Base-by-base conservation (phyloP, 2,797 vertebrate genomes). In the Enteromius thamalakanensis region DNA sequence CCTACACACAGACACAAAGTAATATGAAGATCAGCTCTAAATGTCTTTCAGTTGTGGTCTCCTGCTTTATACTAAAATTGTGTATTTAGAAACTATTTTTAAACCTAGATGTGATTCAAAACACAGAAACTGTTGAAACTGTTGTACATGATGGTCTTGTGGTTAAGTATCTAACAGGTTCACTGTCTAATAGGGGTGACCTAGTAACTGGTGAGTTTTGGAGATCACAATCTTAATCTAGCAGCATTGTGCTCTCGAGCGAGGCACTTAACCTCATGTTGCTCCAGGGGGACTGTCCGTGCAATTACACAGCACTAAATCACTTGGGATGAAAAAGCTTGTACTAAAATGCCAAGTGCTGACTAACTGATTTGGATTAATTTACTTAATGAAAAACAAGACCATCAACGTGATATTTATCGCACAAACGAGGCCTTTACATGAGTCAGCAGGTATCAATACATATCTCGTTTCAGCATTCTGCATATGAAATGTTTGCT, bases 321-420 rank as follows among this genome's bases (percentile, higher is more conserved):
- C 65, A 49, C 49, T 78, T 60, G 45, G 81, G 6, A 60, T 45
- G 32, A 69, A 84, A 86, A 80, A 70, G 77, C 19, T 9, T 80
- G 77, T 53, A 77, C 64, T 82, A 79, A 79, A 86, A 67, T 60
- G 69, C 64, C 62, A 83, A 80, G 64, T 79, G 76, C 85, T 68
- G 81, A 86, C 65, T 86, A 55, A 83, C 76, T 79, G 70, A 86
- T 86, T 82, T 72, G 55, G 62, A 86, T 83, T 75, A 79, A 83
- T 86, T 79, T 86, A 83, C 32, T 62, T 75, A 86, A 86, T 83
- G 85, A 80, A 83, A 86, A 74, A 74, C 77, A 83, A 79, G 60
- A 58, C 47, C 76, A 69, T 60, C 64, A 83, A 60, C 40, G 14
- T 12, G 37, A 49, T 68, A 72, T 77, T 76, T 70, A 75, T 79